Evolutionary conservation across 2,888 invertebrate genomes (phyloP).

Genomic region (Dryobotodes eremita): DNA sequence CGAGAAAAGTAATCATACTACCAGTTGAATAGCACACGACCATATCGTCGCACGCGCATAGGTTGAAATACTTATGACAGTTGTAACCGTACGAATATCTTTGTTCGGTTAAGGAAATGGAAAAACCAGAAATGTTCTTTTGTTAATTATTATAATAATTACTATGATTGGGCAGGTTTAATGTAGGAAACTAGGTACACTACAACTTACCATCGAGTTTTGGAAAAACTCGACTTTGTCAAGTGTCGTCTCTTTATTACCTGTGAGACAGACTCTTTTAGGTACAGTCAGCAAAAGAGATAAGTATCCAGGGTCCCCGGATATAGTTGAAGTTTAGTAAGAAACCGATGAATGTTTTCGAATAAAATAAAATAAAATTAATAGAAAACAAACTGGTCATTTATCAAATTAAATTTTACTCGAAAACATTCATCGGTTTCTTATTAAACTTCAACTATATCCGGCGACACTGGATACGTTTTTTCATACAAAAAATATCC

Average conservation of each 20-base stretch:
- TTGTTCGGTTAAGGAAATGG: conserved; percentile 65
- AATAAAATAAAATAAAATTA: no score
- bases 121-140: not conserved
- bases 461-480: no score
- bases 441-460: no score
- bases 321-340: no score
- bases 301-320: no score
- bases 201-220: not conserved
- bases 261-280: not conserved
- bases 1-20: conserved; percentile 94
- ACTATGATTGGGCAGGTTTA: not conserved
- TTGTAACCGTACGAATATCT: conserved; percentile 97
- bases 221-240: not conserved
- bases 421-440: no score
- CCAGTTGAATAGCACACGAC: conserved; percentile 95
- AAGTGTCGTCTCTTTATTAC: not conserved
- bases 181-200: not conserved
- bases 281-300: not conserved
- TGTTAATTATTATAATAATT: not conserved
- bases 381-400: no score
- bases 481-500: not conserved
- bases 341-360: no score
- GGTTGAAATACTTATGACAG: conserved; percentile 94
- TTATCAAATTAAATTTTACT: no score
- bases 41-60: conserved; percentile 94